These are phyloP conservation scores for Acanthis flammea DNA, from an alignment of 2,797 vertebrate genomes.

Conservation along the genomic window DNA sequence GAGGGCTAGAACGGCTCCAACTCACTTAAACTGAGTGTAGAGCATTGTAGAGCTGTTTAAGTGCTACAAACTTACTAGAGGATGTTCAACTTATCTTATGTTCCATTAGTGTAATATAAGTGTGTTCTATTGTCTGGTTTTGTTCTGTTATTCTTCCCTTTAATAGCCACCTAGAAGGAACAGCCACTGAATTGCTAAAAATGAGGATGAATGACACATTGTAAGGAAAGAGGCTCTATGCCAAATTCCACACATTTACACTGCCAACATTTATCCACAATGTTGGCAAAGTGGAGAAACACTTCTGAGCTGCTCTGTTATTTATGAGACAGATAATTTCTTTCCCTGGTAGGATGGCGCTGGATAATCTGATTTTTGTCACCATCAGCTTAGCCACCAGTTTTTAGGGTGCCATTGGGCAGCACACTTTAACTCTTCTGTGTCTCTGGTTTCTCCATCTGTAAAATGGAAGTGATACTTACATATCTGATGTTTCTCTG, in stretches of 20 bases:
- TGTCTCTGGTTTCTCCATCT: not conserved
- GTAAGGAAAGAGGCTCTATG: constrained; percentile 22
- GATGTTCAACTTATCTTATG: not conserved
- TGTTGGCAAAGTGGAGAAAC: constrained; percentile 45
- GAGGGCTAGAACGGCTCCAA: accelerated
- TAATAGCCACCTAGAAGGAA: constrained; percentile 7
- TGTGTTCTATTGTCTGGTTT: not conserved
- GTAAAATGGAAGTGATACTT: not conserved
- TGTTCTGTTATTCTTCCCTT: not conserved
- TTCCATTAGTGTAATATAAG: not conserved
- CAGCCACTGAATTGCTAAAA: constrained; percentile 51
- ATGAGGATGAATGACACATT: constrained; percentile 54
- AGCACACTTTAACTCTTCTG: not conserved
- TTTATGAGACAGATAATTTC: constrained; percentile 29
- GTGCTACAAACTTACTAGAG: not conserved
- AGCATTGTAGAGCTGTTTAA: not conserved
- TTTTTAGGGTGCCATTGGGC: not conserved
- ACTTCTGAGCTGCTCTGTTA: constrained; percentile 45
- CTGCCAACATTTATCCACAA: constrained; percentile 60
- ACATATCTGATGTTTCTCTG: not conserved
- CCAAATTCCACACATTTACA: constrained; percentile 60
- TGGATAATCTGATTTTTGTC: constrained; percentile 28
- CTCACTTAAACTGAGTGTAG: not conserved
- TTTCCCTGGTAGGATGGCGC: not conserved
- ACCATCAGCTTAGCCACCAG: not conserved